Percentiles rank a stretch among this genome's conserved stretches.
phyloP scores from a whole-genome alignment of 2,888 invertebrate genomes.

The Calameuta idolon region DNA sequence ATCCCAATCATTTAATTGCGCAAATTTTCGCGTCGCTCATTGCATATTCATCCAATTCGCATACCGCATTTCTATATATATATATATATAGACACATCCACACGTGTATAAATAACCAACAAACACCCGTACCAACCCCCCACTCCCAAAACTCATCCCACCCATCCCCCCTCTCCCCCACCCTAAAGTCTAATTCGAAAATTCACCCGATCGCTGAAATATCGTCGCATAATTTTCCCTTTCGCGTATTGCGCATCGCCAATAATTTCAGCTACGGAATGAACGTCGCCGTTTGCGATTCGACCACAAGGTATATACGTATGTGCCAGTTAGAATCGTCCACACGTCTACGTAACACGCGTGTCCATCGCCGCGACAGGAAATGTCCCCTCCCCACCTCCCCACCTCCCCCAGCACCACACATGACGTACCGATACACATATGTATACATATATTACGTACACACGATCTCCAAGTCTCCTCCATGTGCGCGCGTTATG shows the following conservation, averaged over 20 bases:
- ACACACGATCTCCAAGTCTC: constrained; percentile 18
- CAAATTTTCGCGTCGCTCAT: neutral
- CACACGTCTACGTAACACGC: constrained; percentile 5
- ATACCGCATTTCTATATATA: neutral
- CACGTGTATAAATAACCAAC: too few relatives aligned
- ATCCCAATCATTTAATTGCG: constrained; percentile 36
- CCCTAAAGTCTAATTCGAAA: neutral
- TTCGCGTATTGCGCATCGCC: neutral
- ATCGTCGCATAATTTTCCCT: neutral
- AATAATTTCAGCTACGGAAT: neutral
- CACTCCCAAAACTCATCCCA: too few relatives aligned
- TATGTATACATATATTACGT: constrained; percentile 18
- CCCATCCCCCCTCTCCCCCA: neutral
- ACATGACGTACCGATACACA: constrained; percentile 8
- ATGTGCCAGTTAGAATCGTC: constrained; percentile 11
- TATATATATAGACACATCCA: too few relatives aligned
- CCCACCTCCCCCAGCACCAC: constrained; percentile 15
- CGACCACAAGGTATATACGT: constrained; percentile 3
- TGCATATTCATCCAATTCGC: neutral
- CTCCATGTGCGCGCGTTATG: constrained; percentile 36
- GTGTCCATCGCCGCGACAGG: constrained; percentile 26
- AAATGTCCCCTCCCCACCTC: constrained; percentile 21
- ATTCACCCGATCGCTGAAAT: neutral
- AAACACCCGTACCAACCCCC: too few relatives aligned
- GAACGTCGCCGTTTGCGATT: neutral